Evolutionary conservation across 2,888 invertebrate species (phyloP).

Genomic region (Acrobasis repandana): DNA sequence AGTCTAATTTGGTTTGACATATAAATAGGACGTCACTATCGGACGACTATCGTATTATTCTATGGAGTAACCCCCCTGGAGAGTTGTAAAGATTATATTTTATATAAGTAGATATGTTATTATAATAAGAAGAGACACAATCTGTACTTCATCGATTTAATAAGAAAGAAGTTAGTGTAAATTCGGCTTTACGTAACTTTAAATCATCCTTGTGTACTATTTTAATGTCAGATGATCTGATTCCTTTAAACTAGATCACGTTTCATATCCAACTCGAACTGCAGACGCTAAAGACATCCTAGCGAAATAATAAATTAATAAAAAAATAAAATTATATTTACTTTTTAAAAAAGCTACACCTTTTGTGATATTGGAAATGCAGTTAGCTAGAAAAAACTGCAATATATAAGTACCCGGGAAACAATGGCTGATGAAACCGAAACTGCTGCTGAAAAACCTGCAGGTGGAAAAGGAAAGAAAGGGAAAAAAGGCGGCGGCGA

Average conservation of each 20-base stretch:
- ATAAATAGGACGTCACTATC: too few relatives aligned
- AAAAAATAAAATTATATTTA: constrained; percentile 23
- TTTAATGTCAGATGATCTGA: neutral
- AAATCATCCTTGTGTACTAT: neutral
- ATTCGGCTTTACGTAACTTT: neutral
- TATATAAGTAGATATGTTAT: too few relatives aligned
- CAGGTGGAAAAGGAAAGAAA: constrained; percentile 75
- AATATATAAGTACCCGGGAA: constrained; percentile 48
- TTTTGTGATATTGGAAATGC: too few relatives aligned
- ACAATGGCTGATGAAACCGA: constrained; percentile 64
- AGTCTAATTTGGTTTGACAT: too few relatives aligned
- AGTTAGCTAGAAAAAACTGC: too few relatives aligned
- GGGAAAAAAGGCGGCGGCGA: constrained; percentile 88
- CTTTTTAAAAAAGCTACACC: too few relatives aligned
- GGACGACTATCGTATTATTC: too few relatives aligned
- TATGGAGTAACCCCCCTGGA: too few relatives aligned
- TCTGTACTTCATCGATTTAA: too few relatives aligned
- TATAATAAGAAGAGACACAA: too few relatives aligned
- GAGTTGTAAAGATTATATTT: too few relatives aligned
- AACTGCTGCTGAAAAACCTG: constrained; percentile 73
- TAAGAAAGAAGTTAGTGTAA: neutral
- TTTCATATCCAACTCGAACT: neutral
- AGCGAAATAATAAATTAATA: too few relatives aligned
- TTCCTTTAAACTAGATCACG: neutral
- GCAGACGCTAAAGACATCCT: constrained; percentile 45